Evolutionary conservation across 1,140 invertebrate genomes (phyloP).

Genomic region (Pseudoatta argentina): DNA sequence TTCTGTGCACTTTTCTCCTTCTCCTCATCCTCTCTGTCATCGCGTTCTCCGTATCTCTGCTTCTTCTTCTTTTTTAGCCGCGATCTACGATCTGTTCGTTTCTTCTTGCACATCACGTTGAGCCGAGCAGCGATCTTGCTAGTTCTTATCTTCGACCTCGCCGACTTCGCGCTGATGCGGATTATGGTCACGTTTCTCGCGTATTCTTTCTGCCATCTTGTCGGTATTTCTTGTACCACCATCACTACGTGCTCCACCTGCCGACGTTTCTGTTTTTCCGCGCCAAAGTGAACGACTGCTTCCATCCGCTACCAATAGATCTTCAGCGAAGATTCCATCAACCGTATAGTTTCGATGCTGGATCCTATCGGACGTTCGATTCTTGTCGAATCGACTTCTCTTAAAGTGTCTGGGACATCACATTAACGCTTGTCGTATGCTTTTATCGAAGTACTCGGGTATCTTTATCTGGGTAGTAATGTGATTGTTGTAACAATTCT

Average conservation of each 20-base stretch:
- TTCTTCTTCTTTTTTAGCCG: slow-evolving; percentile 38
- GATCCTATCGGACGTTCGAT: background rate
- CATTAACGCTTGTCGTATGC: background rate
- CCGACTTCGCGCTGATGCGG: slow-evolving; percentile 27
- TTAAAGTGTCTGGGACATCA: too few relatives aligned
- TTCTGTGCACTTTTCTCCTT: background rate
- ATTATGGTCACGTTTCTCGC: slow-evolving; percentile 63
- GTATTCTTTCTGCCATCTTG: slow-evolving; percentile 44
- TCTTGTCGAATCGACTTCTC: background rate
- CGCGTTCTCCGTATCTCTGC: background rate
- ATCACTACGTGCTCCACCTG: slow-evolving; percentile 33
- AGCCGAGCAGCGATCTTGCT: slow-evolving; percentile 37
- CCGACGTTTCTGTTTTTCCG: background rate
- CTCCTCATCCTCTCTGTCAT: background rate
- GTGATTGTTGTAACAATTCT: background rate
- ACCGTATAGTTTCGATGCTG: background rate
- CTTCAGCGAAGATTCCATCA: slow-evolving; percentile 6
- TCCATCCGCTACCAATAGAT: slow-evolving; percentile 40
- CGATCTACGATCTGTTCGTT: slow-evolving; percentile 45
- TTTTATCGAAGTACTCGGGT: background rate
- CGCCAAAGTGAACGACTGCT: background rate
- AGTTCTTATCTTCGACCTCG: slow-evolving; percentile 40
- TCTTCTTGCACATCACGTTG: slow-evolving; percentile 60
- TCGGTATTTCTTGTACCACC: slow-evolving; percentile 31
- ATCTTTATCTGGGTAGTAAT: background rate